A percentile compares a stretch with the other conserved stretches of the same genome.
These are phyloP conservation scores for Sinocyclocheilus grahami DNA, from an alignment of 2,113 vertebrate species.

Conservation along the genomic window DNA sequence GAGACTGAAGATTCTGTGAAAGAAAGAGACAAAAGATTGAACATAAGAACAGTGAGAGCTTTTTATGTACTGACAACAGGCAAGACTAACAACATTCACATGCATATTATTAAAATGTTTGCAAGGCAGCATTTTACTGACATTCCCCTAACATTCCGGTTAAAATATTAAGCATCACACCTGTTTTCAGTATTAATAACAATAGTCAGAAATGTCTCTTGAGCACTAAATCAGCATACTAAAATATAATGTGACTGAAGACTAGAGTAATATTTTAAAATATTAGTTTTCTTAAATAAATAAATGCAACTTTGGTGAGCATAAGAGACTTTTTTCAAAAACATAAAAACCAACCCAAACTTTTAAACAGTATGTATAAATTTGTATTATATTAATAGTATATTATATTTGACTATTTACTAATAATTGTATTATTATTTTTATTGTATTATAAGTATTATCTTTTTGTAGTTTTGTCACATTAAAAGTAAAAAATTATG, in stretches of 20 bases:
- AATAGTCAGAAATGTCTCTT: background rate
- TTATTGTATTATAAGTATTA: no score
- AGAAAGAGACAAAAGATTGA: background rate
- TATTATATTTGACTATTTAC: background rate
- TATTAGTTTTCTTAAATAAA: no score
- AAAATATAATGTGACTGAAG: background rate
- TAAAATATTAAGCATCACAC: background rate
- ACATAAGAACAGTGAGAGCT: background rate
- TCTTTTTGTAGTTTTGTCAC: no score
- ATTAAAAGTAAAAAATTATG: no score
- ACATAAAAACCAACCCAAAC: background rate
- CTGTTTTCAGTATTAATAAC: background rate
- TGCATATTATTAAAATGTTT: background rate
- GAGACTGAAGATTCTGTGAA: slow-evolving; percentile 66
- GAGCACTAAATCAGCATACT: background rate
- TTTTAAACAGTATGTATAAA: background rate
- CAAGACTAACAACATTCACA: background rate
- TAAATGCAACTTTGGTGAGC: background rate
- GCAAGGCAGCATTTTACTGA: background rate
- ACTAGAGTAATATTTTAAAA: background rate
- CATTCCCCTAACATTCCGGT: background rate
- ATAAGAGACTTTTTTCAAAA: background rate
- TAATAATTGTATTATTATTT: no score
- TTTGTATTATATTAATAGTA: background rate
- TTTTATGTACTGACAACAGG: background rate